phyloP scores from a whole-genome alignment of 2,888 invertebrate species.

The Silvanus unidentatus region DNA sequence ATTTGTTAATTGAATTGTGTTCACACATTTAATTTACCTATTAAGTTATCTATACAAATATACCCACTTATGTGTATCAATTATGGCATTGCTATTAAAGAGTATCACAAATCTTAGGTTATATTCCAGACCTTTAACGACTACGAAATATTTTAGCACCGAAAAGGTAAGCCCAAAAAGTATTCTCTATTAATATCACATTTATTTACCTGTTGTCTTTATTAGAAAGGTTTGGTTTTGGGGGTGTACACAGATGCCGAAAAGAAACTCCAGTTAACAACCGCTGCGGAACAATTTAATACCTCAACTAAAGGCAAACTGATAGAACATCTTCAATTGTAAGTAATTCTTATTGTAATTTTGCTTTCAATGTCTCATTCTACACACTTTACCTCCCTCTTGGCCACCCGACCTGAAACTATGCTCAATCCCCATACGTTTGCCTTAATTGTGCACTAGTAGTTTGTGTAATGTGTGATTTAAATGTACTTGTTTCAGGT shows the following conservation, averaged over 20 bases:
- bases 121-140: constrained; percentile 23
- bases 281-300: constrained; percentile 49
- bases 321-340: constrained; percentile 48
- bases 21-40: neutral
- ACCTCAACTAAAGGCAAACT: constrained; percentile 47
- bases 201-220: constrained; percentile 9
- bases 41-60: too few relatives aligned
- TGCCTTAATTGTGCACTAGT: neutral
- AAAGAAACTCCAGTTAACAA: constrained; percentile 45
- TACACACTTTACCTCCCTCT: too few relatives aligned
- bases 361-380: constrained; percentile 5
- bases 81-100: constrained; percentile 26
- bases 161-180: constrained; percentile 22
- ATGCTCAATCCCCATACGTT: constrained; percentile 10
- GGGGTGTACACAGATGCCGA: constrained; percentile 49
- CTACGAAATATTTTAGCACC: constrained; percentile 21
- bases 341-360: constrained; percentile 37
- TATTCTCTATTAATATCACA: constrained; percentile 3
- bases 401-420: constrained; percentile 37
- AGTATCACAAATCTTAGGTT: constrained; percentile 32
- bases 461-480: constrained; percentile 25
- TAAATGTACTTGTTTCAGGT: constrained; percentile 62
- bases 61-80: neutral
- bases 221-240: constrained; percentile 52
- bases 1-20: neutral